phyloP scores from a whole-genome alignment of 2,888 invertebrate species.

The Patella caerulea region DNA sequence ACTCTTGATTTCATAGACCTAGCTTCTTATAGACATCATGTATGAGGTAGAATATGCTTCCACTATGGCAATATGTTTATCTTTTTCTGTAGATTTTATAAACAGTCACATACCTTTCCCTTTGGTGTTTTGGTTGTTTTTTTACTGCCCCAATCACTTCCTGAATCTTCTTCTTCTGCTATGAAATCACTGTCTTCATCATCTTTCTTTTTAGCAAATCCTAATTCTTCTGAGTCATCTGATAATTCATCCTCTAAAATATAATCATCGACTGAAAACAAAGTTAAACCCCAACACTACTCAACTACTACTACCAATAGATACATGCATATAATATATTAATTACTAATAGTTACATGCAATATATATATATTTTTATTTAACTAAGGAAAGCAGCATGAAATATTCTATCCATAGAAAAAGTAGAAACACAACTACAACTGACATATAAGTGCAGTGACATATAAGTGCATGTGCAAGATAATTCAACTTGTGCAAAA shows the following conservation, averaged over 20 bases:
- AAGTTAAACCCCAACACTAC: background rate
- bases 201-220: slow-evolving; percentile 40
- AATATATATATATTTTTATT: too few relatives aligned
- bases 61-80: too few relatives aligned
- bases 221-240: slow-evolving; percentile 47
- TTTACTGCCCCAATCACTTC: slow-evolving; percentile 65
- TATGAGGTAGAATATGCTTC: too few relatives aligned
- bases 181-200: slow-evolving; percentile 66
- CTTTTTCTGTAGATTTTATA: background rate
- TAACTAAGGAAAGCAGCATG: too few relatives aligned
- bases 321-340: background rate
- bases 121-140: slow-evolving; percentile 25
- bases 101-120: slow-evolving; percentile 30
- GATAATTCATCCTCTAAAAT: slow-evolving; percentile 56
- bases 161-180: slow-evolving; percentile 62
- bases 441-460: too few relatives aligned
- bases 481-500: too few relatives aligned
- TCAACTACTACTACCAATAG: background rate
- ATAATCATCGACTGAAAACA: slow-evolving; percentile 57
- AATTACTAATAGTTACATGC: background rate
- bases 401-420: too few relatives aligned
- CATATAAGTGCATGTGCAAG: too few relatives aligned
- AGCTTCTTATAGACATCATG: too few relatives aligned
- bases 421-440: too few relatives aligned
- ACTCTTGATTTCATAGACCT: too few relatives aligned